Conservation (phyloP, 1,140 invertebrate species). For the Diploscapter pachys region DNA sequence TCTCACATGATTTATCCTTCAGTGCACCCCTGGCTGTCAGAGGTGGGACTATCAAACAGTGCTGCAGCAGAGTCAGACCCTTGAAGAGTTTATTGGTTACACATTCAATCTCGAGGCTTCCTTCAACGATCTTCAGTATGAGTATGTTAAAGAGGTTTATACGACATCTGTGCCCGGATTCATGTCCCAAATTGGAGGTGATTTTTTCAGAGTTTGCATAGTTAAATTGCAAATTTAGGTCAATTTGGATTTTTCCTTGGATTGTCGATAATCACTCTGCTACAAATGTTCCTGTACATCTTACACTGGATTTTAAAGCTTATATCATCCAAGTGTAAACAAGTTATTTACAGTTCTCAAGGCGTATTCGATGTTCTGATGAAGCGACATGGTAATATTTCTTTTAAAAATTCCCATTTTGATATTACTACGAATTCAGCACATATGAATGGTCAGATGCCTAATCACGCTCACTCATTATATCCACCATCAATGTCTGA, state of each 20-base stretch:
- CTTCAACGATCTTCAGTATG: constrained; percentile 54
- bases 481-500: no score
- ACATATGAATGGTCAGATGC: no score
- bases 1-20: constrained; percentile 22
- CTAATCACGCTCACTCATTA: no score
- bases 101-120: constrained; percentile 50
- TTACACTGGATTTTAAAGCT: no score
- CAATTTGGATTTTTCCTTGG: constrained; percentile 57
- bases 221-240: constrained; percentile 20
- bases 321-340: no score
- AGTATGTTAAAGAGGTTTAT: constrained; percentile 51
- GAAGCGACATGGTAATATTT: no score
- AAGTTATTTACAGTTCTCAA: no score
- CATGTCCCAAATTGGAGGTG: constrained; percentile 56
- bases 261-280: constrained; percentile 55
- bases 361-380: no score
- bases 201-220: not conserved
- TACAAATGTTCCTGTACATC: constrained; percentile 49
- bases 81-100: constrained; percentile 41
- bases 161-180: constrained; percentile 56
- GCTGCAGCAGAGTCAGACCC: constrained; percentile 47
- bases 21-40: constrained; percentile 52
- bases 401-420: no score
- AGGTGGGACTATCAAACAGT: constrained; percentile 54
- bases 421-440: no score